These are phyloP conservation scores for Dicrurus megarhynchus DNA, from an alignment of 2,113 vertebrate genomes.

Conservation along the genomic window DNA sequence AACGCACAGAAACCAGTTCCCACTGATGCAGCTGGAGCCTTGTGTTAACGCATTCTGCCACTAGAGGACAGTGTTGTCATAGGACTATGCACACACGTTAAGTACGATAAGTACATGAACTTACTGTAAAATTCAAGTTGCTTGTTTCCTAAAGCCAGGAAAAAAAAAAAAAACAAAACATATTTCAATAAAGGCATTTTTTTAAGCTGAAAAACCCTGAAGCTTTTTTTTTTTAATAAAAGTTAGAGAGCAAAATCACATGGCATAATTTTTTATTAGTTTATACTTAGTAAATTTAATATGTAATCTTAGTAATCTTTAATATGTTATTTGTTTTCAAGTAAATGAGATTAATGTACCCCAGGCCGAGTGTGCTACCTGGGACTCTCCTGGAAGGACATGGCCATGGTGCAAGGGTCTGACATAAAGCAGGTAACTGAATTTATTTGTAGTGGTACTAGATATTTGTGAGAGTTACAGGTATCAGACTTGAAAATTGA, in stretches of 20 bases:
- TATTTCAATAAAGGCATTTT: neutral
- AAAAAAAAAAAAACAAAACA: too few species aligned
- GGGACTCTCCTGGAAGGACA: neutral
- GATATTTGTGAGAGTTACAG: neutral
- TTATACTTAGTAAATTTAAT: neutral
- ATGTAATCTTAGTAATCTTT: neutral
- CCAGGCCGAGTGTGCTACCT: neutral
- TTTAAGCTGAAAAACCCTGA: neutral
- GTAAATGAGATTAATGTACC: neutral
- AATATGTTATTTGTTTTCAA: neutral
- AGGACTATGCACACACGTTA: neutral
- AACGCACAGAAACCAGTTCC: neutral
- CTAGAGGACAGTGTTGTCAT: conserved; percentile 58
- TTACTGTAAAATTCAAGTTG: neutral
- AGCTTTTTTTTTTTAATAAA: neutral
- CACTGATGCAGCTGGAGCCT: accelerated
- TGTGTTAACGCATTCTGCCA: conserved; percentile 31
- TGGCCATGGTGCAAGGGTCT: neutral
- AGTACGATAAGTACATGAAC: neutral
- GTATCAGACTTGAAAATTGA: neutral
- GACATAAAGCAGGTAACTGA: neutral
- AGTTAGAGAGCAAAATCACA: neutral
- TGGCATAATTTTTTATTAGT: neutral
- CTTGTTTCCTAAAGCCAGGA: neutral
- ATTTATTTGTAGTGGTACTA: neutral